These are phyloP conservation scores for Lanius ludovicianus DNA, from an alignment of 2,113 vertebrate genomes.

Conservation along the genomic window DNA sequence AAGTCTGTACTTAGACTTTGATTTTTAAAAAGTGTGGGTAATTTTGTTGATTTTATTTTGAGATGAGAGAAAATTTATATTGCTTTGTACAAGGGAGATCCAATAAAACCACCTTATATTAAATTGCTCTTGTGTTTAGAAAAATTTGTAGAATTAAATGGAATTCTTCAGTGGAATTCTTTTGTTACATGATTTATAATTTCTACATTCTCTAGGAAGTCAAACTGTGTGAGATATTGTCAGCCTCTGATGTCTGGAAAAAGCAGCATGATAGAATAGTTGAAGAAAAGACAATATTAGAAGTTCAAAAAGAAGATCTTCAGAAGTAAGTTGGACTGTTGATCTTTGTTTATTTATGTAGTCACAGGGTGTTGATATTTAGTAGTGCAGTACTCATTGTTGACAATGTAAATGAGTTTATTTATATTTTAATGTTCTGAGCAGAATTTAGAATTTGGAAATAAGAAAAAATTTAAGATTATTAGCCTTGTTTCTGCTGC, in stretches of 20 bases:
- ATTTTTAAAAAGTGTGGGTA: neutral
- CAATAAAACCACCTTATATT: neutral
- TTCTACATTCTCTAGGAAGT: conserved; percentile 76
- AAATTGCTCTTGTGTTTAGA: neutral
- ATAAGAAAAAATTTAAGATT: neutral
- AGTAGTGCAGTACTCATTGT: neutral
- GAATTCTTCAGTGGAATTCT: neutral
- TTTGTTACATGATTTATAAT: conserved; percentile 26
- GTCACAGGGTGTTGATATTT: neutral
- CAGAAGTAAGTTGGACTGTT: conserved; percentile 74
- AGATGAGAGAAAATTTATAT: neutral
- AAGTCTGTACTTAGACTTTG: neutral
- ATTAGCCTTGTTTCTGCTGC: neutral
- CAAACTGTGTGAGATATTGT: conserved; percentile 71
- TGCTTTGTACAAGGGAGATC: neutral
- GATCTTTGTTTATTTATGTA: neutral
- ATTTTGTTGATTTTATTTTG: neutral
- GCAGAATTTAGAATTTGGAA: neutral
- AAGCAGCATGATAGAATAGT: conserved; percentile 68
- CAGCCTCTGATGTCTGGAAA: conserved; percentile 76
- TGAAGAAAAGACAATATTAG: conserved; percentile 76
- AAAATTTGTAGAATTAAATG: neutral
- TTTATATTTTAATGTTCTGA: neutral
- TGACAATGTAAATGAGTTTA: neutral
- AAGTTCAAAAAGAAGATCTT: conserved; percentile 73